A percentile compares a stretch with the other conserved stretches of the same genome.
phyloP scores from a whole-genome alignment of 2,888 invertebrate genomes.

The Lampropteryx suffumata region DNA sequence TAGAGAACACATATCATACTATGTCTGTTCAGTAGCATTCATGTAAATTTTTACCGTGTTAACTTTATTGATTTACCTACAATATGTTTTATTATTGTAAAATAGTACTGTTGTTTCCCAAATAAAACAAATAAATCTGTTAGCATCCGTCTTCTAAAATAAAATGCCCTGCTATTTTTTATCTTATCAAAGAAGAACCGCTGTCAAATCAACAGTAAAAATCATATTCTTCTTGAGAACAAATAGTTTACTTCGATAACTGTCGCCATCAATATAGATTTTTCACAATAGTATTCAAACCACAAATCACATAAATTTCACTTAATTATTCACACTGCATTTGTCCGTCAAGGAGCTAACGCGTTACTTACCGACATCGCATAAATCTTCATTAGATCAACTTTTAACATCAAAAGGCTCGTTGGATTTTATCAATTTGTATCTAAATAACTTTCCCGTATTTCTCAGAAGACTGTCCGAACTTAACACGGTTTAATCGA shows the following conservation, averaged over 20 bases:
- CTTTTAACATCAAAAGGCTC: constrained; percentile 32
- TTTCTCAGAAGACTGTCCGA: constrained; percentile 23
- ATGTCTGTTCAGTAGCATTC: too few species aligned
- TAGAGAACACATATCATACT: too few species aligned
- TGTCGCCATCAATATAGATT: neutral
- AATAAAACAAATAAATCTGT: too few species aligned
- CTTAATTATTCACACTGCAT: constrained; percentile 27
- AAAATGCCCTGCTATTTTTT: too few species aligned
- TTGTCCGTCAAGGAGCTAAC: constrained; percentile 38
- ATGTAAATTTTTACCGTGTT: too few species aligned
- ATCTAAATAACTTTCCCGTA: constrained; percentile 27
- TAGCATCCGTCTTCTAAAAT: too few species aligned
- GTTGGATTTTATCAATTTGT: constrained; percentile 27
- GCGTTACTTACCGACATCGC: constrained; percentile 32
- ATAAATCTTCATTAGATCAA: constrained; percentile 53
- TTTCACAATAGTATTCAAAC: constrained; percentile 16
- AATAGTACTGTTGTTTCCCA: too few species aligned
- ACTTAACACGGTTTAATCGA: constrained; percentile 33
- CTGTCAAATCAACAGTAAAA: too few species aligned
- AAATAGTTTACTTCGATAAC: neutral
- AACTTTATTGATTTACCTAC: too few species aligned
- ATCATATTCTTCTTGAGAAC: neutral
- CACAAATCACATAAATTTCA: constrained; percentile 30
- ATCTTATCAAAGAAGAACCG: too few species aligned
- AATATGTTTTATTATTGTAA: too few species aligned